Conservation (phyloP, 2,113 vertebrate species). For the Xenopus tropicalis region UCB_Xtro_10.0 CM004445.2:141931501-141932000, state of each 20-base stretch:
- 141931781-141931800: constrained; percentile 34
- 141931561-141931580: too few relatives aligned
- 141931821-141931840: constrained; percentile 45
- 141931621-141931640: too few relatives aligned
- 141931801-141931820: constrained; percentile 46
- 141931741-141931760: background rate
- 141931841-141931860: constrained; percentile 27
- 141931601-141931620: too few relatives aligned
- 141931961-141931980: constrained; percentile 30
- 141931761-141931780: constrained; percentile 43
- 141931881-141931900: constrained; percentile 44
- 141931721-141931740: background rate
- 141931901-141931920: constrained; percentile 43
- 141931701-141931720: too few relatives aligned
- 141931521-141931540: too few relatives aligned
- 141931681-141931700: too few relatives aligned
- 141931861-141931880: constrained; percentile 36
- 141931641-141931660: too few relatives aligned
- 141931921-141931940: constrained; percentile 44
- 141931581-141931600: too few relatives aligned
- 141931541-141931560: too few relatives aligned
- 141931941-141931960: constrained; percentile 41
- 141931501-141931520: too few relatives aligned
- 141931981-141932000: constrained; percentile 43
- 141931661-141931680: too few relatives aligned